Conservation (phyloP, 2,113 vertebrate genomes). For the Anas platyrhynchos region DNA sequence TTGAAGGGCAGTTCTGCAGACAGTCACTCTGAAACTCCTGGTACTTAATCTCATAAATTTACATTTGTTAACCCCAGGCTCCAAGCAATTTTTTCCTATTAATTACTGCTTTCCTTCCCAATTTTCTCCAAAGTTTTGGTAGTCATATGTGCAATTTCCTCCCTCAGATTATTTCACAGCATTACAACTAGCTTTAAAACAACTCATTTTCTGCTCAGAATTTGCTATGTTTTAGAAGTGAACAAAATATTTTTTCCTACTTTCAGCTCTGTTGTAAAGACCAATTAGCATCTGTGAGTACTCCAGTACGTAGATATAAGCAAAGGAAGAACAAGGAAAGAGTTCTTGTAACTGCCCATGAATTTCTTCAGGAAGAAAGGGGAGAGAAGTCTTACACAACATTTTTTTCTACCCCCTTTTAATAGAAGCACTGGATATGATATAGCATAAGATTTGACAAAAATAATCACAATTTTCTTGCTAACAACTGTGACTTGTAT, state of each 20-base stretch:
- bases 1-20: background rate
- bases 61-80: background rate
- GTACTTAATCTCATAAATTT: background rate
- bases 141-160: background rate
- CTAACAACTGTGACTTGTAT: background rate
- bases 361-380: background rate
- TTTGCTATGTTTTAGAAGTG: background rate
- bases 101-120: background rate
- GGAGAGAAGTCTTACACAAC: background rate
- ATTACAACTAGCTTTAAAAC: background rate
- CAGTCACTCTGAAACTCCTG: background rate
- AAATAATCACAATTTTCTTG: constrained; percentile 4
- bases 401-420: constrained; percentile 20
- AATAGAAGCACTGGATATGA: constrained; percentile 2
- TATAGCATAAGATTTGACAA: constrained; percentile 18
- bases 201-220: background rate
- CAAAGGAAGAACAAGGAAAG: background rate
- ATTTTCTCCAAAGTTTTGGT: background rate
- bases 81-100: background rate
- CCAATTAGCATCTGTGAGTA: background rate
- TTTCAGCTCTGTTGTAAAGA: background rate
- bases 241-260: background rate
- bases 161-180: background rate
- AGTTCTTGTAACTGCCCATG: background rate
- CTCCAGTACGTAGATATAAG: background rate